A percentile compares a stretch with the other conserved stretches of the same genome.
Conservation (phyloP, 1,140 invertebrate species). For the Alviniconcha marisindica region DNA sequence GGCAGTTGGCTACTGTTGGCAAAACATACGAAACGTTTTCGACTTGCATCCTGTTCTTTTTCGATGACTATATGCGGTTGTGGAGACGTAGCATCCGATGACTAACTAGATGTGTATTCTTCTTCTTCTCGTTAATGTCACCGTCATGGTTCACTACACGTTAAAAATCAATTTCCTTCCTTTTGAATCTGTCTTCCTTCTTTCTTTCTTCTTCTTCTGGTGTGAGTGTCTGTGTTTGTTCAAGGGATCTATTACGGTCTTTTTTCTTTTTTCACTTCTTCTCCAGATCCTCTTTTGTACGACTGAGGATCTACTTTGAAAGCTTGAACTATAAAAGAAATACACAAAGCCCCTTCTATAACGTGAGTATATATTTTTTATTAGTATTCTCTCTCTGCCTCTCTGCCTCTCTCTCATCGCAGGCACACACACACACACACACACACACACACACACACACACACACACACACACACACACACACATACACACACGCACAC, state of each 20-base stretch:
- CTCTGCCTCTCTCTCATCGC: not conserved
- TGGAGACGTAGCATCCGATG: too few species aligned
- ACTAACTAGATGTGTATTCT: too few species aligned
- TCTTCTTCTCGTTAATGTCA: too few species aligned
- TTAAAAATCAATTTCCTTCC: too few species aligned
- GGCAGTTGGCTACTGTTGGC: too few species aligned
- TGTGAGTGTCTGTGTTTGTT: not conserved
- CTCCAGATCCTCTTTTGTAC: not conserved
- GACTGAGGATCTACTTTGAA: constrained; percentile 11
- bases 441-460: not conserved
- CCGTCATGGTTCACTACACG: too few species aligned
- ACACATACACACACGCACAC: not conserved
- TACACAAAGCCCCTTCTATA: not conserved
- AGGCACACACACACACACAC: not conserved
- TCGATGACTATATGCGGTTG: too few species aligned
- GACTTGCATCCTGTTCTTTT: too few species aligned
- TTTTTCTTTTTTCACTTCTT: not conserved
- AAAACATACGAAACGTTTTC: too few species aligned
- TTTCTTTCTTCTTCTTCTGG: not conserved
- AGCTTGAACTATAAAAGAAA: constrained; percentile 1
- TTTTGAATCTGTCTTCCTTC: not conserved
- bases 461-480: not conserved
- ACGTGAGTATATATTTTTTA: constrained; percentile 31
- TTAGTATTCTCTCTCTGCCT: not conserved
- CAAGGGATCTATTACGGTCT: not conserved